Conservation (phyloP, 1,140 invertebrate species). For the Ceratoteleas bidentatus region DNA sequence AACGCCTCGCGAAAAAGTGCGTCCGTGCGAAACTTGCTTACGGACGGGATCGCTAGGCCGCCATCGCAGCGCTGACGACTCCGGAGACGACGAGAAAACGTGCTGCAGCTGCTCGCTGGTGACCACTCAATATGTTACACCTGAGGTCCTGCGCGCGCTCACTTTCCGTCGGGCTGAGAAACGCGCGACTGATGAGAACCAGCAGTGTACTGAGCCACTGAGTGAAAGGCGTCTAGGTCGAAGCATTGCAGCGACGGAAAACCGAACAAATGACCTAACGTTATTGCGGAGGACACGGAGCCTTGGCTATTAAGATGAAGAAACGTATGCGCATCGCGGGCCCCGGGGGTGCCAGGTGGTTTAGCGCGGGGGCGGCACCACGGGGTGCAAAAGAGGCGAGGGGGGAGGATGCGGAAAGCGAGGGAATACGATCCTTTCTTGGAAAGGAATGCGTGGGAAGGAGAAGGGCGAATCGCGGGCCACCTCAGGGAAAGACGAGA, state of each 20-base stretch:
- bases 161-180: slow-evolving; percentile 56
- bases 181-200: slow-evolving; percentile 71
- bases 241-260: slow-evolving; percentile 59
- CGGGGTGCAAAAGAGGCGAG: neutral
- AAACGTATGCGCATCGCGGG: slow-evolving; percentile 36
- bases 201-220: slow-evolving; percentile 72
- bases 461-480: slow-evolving; percentile 52
- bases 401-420: slow-evolving; percentile 15
- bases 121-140: slow-evolving; percentile 59
- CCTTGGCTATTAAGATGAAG: slow-evolving; percentile 52
- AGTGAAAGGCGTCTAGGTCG: slow-evolving; percentile 74
- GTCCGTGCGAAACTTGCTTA: too few species aligned
- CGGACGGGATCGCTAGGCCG: too few species aligned
- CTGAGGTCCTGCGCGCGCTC: slow-evolving; percentile 22
- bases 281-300: slow-evolving; percentile 61
- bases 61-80: neutral
- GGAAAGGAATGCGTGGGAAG: slow-evolving; percentile 50
- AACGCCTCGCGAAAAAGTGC: too few species aligned
- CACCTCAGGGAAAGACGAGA: slow-evolving; percentile 33
- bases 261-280: slow-evolving; percentile 66
- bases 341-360: neutral
- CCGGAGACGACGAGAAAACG: neutral
- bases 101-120: slow-evolving; percentile 12
- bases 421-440: slow-evolving; percentile 27
- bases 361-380: neutral